Conservation (phyloP, 2,113 vertebrate genomes). For the Oplegnathus fasciatus region DNA sequence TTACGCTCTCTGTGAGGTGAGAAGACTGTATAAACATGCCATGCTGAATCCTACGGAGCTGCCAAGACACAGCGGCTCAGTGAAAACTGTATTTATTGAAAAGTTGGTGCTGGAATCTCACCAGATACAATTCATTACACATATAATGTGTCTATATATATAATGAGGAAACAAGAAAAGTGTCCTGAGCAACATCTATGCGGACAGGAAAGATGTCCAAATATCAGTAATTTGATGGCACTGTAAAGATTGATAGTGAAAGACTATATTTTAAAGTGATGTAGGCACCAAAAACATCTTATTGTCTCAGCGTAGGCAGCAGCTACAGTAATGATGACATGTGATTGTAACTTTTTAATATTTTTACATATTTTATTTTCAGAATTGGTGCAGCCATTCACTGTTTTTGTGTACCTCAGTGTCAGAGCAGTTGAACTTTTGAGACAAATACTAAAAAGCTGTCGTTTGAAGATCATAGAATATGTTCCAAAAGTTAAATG, state of each 20-base stretch:
- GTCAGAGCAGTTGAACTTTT: background rate
- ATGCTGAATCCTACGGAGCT: slow-evolving; percentile 44
- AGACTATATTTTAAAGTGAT: background rate
- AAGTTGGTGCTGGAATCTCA: slow-evolving; percentile 30
- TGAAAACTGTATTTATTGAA: slow-evolving; percentile 30
- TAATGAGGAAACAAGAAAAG: slow-evolving; percentile 8
- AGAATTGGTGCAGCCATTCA: background rate
- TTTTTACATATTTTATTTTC: background rate
- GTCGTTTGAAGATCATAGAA: background rate
- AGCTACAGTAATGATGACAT: background rate
- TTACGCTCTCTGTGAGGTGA: slow-evolving; percentile 46
- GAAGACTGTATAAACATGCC: slow-evolving; percentile 63
- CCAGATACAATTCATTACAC: slow-evolving; percentile 21
- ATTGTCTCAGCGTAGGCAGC: background rate
- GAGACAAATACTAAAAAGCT: background rate
- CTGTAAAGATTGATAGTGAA: background rate
- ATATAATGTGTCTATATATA: background rate
- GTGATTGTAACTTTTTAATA: background rate
- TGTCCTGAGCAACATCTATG: background rate
- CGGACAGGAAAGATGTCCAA: background rate
- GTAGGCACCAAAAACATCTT: background rate
- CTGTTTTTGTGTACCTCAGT: background rate
- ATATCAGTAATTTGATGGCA: background rate
- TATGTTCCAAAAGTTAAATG: background rate
- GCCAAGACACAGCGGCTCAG: slow-evolving; percentile 28